Conservation (phyloP, 2,888 invertebrate genomes). For the Drosophila mulleri region DNA sequence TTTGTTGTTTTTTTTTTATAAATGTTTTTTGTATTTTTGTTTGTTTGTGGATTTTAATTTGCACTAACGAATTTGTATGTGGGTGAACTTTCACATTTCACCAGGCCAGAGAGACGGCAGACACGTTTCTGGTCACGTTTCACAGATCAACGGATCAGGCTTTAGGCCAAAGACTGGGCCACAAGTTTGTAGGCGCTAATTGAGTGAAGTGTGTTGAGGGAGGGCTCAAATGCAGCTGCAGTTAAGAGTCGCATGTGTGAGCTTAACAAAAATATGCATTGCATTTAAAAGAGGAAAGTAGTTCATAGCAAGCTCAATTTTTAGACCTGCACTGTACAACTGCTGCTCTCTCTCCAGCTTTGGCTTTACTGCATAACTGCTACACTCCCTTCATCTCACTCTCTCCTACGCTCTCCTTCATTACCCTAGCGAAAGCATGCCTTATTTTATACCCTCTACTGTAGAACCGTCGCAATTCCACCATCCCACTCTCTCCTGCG, state of each 20-base stretch:
- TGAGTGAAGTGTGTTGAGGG: constrained; percentile 21
- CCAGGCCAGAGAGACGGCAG: constrained; percentile 24
- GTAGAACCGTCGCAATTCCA: neutral
- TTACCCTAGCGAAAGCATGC: neutral
- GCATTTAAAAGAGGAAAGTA: neutral
- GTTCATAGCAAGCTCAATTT: neutral
- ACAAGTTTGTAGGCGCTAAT: constrained; percentile 43
- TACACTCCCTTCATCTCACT: neutral
- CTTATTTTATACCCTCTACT: neutral
- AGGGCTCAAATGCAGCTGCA: constrained; percentile 2
- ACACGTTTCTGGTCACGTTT: constrained; percentile 77
- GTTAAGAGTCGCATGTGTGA: neutral
- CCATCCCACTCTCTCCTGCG: neutral
- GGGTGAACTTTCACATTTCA: constrained; percentile 83
- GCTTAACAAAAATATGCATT: neutral
- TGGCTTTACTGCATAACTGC: neutral
- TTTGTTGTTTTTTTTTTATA: constrained; percentile 36
- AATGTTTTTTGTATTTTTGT: constrained; percentile 19
- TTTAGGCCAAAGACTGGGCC: constrained; percentile 13
- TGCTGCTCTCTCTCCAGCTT: neutral
- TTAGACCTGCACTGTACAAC: neutral
- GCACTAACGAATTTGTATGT: constrained; percentile 73
- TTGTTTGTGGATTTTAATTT: constrained; percentile 63
- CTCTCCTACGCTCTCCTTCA: neutral
- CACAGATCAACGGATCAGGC: constrained; percentile 18